phyloP scores from a whole-genome alignment of 2,797 vertebrate genomes.

The Propithecus perrieri region DNA sequence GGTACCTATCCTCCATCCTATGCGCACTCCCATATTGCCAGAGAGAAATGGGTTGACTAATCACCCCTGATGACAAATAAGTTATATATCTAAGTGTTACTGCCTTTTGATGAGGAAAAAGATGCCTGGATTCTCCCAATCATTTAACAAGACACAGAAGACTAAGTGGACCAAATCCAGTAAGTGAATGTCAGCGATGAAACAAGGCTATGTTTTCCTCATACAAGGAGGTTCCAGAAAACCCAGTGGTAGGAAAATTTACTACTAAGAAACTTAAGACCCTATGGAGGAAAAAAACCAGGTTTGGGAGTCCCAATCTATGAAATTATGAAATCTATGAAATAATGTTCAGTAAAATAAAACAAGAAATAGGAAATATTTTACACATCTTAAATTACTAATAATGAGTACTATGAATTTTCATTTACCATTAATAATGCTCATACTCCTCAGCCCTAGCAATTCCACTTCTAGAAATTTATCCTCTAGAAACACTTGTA shows the following conservation, averaged over 20 bases:
- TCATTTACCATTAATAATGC: background rate
- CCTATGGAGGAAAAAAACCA: background rate
- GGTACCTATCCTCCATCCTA: background rate
- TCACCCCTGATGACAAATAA: background rate
- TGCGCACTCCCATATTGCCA: background rate
- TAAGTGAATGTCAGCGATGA: background rate
- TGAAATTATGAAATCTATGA: slow-evolving; percentile 39
- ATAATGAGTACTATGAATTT: slow-evolving; percentile 22
- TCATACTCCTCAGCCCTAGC: background rate
- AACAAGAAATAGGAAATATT: slow-evolving; percentile 11
- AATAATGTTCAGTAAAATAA: slow-evolving; percentile 31
- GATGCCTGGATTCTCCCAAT: background rate
- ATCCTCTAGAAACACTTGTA: background rate
- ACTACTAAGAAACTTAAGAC: background rate
- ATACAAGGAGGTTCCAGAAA: slow-evolving; percentile 5
- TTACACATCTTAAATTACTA: slow-evolving; percentile 32
- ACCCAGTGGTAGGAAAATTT: background rate
- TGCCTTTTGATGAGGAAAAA: background rate
- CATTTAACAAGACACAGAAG: slow-evolving; percentile 24
- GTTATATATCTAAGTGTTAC: background rate
- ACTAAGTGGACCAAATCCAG: background rate
- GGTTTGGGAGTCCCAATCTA: background rate
- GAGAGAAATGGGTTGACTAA: background rate
- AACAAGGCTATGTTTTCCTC: background rate
- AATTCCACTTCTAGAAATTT: background rate